Conservation (phyloP, 2,113 vertebrate species). For the Dicerorhinus sumatrensis region DNA sequence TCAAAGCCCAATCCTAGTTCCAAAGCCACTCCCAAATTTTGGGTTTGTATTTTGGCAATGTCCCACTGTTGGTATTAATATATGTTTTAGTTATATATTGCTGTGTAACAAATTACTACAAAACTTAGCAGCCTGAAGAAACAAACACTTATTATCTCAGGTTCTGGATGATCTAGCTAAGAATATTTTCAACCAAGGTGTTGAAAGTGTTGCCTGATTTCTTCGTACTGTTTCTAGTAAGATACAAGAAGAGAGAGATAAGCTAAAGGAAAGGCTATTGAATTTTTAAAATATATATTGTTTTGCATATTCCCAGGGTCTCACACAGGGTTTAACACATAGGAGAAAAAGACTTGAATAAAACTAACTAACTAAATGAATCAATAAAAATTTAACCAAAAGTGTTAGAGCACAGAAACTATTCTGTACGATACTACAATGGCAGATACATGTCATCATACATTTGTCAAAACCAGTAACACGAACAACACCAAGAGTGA, state of each 20-base stretch:
- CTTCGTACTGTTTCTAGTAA: not conserved
- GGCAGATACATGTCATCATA: not conserved
- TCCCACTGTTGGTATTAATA: not conserved
- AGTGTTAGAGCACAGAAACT: not conserved
- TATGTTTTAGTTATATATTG: not conserved
- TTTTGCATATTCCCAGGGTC: not conserved
- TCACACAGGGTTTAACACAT: not conserved
- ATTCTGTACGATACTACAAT: not conserved
- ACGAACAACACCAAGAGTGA: not conserved
- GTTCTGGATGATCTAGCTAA: not conserved
- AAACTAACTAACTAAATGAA: not conserved
- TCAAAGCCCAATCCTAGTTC: not conserved
- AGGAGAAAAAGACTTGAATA: not conserved
- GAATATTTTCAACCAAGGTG: not conserved
- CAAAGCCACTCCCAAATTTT: not conserved
- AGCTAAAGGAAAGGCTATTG: not conserved
- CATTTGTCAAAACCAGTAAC: not conserved
- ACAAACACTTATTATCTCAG: not conserved
- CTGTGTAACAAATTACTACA: not conserved
- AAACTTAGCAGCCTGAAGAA: not conserved
- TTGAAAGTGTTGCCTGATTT: not conserved
- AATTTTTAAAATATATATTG: not conserved
- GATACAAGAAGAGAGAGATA: not conserved
- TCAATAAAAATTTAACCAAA: not conserved
- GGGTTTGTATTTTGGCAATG: not conserved